Evolutionary conservation across 2,113 vertebrate genomes (phyloP), one percentile per base, ranked within the genome.

Genomic region (Ariopsis seemanni): DNA sequence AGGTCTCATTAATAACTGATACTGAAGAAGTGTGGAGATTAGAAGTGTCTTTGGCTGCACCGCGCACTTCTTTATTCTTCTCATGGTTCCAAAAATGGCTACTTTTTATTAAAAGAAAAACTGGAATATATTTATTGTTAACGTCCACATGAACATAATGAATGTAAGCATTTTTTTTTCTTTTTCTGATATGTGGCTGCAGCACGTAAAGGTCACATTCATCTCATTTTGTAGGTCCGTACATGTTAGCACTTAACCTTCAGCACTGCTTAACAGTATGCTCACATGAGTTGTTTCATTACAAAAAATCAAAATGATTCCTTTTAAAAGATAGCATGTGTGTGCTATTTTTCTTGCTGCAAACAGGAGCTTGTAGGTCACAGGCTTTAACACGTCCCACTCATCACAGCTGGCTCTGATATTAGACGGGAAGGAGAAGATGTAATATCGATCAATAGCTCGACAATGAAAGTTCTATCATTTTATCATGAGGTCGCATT

Each of bases 1-100:
- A 88, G 86, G 69, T 88, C 83, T 88, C 88, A 86, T 90, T 89
- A 86, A 89, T 86, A 86, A 86, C 85, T 84, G 89, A 89, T 84
- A 87, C 74, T 25, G 57, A 78, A 82, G 88, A 77, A 27, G 72
- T 75, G 74, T 78, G 74, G 62, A 88, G 90, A 90, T 86, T 88
- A 88, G 84, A 12, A 78, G 86, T 53, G 58, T 62, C 48, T 69
- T 60, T 81, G 58, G 78, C 48, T 15, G 58, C 71, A 84, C 60
- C 84, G 71, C 5, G 18, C 22, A 48, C 60, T 48, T 58, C 62
- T 62, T 67, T 57, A 87, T 50, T 63, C 52, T 55, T n/a, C 55
- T 69, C 58, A 67, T 50, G 63, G 42, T 81, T 86, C 69, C 62
- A 72, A 58, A 58, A 88, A 88, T 42, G 62, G 27, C 60, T 81